These are phyloP conservation scores for Alitta virens DNA, from an alignment of 2,888 invertebrate genomes.

Conservation along the genomic window DNA sequence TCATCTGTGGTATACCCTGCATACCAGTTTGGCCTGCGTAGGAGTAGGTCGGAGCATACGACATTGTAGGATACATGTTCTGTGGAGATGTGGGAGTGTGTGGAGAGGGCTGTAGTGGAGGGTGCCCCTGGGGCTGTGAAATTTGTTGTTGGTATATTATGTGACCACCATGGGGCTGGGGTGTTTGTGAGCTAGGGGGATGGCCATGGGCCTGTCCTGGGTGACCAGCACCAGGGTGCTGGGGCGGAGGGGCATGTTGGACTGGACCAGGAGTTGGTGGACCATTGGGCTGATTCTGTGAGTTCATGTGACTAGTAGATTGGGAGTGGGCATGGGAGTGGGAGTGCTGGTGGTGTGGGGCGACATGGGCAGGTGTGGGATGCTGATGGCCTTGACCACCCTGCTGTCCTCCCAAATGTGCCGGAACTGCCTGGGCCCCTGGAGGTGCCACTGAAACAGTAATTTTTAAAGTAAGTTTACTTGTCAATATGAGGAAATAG, in stretches of 20 bases:
- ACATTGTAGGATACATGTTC: constrained; percentile 10
- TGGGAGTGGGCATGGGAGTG: constrained; percentile 9
- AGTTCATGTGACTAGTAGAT: constrained; percentile 14
- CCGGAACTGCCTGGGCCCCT: constrained; percentile 15
- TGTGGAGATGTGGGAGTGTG: constrained; percentile 19
- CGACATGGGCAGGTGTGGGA: constrained; percentile 8
- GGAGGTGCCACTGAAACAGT: constrained; percentile 13
- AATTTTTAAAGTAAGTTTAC: neutral
- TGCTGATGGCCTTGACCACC: neutral
- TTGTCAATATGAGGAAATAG: neutral
- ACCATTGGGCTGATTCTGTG: constrained; percentile 4
- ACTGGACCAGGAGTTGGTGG: constrained; percentile 10
- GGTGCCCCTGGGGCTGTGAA: constrained; percentile 9
- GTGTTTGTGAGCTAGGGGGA: constrained; percentile 3
- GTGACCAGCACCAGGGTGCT: constrained; percentile 8
- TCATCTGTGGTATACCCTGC: constrained; percentile 9
- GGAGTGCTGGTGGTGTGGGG: neutral
- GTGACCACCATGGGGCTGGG: constrained; percentile 7
- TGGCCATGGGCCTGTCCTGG: constrained; percentile 5
- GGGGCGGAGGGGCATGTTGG: constrained; percentile 12
- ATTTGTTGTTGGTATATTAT: constrained; percentile 9
- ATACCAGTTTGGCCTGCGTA: constrained; percentile 1
- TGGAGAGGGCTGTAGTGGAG: constrained; percentile 12
- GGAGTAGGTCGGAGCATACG: constrained; percentile 12
- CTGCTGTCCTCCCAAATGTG: constrained; percentile 9